Evolutionary conservation across 2,113 vertebrate species (phyloP).

Genomic region (Cinclus mexicanus): DNA sequence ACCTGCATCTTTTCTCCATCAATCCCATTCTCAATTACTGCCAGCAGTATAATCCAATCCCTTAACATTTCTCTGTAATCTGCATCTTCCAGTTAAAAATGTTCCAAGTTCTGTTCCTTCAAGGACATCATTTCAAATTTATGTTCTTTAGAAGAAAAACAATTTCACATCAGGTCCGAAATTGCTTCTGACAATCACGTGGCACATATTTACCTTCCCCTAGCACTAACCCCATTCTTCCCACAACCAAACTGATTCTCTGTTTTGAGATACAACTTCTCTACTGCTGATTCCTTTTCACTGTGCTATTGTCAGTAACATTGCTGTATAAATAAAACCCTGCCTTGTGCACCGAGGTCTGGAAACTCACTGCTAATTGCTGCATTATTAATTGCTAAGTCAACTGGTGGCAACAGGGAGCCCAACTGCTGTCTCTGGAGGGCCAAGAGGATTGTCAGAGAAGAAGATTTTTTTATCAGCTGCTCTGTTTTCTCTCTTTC

Average conservation of each 20-base stretch:
- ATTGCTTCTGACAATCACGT: not conserved
- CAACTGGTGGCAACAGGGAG: constrained; percentile 16
- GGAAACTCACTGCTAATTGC: constrained; percentile 23
- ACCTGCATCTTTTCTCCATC: not conserved
- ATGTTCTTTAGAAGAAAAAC: not conserved
- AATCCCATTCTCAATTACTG: not conserved
- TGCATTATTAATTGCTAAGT: constrained; percentile 44
- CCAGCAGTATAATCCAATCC: not conserved
- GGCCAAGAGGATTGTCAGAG: not conserved
- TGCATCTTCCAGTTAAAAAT: not conserved
- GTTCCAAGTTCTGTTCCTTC: not conserved
- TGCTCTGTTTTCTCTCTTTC: not conserved
- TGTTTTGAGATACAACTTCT: not conserved
- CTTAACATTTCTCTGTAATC: not conserved
- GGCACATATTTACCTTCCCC: not conserved
- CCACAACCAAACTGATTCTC: not conserved
- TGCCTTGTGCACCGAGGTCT: not conserved
- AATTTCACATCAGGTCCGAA: not conserved
- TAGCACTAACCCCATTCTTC: not conserved
- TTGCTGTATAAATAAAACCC: constrained; percentile 7
- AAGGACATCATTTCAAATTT: not conserved
- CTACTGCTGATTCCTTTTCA: not conserved
- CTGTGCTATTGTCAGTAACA: not conserved
- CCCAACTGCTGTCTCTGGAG: constrained; percentile 14
- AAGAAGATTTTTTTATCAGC: not conserved